Percentiles rank a stretch among this genome's conserved stretches.
These are phyloP conservation scores for Frankliniella fusca DNA, from an alignment of 2,888 invertebrate genomes.

Conservation along the genomic window DNA sequence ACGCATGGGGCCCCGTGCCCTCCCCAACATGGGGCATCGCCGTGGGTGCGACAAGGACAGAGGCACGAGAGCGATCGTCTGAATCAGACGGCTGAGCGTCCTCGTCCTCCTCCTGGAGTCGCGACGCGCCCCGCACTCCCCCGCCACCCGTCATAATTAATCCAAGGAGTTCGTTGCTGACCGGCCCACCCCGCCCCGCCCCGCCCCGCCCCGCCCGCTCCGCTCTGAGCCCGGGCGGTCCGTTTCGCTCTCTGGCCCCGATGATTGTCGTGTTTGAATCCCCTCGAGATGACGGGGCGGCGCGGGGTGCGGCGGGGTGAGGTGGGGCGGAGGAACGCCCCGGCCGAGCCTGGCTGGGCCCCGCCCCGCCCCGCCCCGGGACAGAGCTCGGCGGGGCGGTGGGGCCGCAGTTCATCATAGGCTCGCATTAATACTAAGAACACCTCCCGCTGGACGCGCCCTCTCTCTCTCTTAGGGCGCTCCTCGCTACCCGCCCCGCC, in stretches of 20 bases:
- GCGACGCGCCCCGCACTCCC: not conserved
- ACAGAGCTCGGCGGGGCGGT: too few species aligned
- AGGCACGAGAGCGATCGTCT: too few species aligned
- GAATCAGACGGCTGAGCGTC: too few species aligned
- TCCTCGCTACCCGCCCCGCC: not conserved
- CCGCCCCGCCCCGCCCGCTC: not conserved
- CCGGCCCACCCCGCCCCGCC: not conserved
- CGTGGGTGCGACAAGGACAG: too few species aligned
- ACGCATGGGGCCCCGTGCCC: too few species aligned
- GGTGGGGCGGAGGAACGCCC: not conserved
- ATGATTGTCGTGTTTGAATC: constrained; percentile 15
- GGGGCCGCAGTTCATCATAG: constrained; percentile 6
- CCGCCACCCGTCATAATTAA: not conserved
- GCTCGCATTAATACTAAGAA: constrained; percentile 11
- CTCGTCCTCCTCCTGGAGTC: not conserved
- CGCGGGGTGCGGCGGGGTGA: not conserved
- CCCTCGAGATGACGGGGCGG: not conserved
- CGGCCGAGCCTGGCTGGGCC: not conserved
- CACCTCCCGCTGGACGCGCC: not conserved
- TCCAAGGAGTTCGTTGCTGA: constrained; percentile 15
- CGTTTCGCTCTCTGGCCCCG: not conserved
- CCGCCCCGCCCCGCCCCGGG: not conserved
- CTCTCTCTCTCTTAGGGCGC: not conserved
- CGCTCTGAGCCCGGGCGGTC: not conserved
- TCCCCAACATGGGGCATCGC: too few species aligned